Conservation (phyloP, 2,113 vertebrate genomes). For the Cephalophus harveyi region DNA sequence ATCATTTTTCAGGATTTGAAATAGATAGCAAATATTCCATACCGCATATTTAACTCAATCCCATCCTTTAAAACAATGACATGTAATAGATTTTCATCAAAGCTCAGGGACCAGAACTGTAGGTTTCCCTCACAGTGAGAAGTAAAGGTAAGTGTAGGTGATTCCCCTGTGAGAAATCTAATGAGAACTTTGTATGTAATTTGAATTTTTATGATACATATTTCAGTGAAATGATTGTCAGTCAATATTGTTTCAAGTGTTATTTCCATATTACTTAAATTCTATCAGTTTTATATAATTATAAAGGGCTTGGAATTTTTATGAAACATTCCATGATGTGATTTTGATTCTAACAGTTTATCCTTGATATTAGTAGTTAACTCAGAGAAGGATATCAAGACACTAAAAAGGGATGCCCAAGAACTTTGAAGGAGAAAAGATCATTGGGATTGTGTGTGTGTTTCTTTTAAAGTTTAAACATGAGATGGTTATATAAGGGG, state of each 20-base stretch:
- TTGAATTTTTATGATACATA: background rate
- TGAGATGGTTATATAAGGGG: slow-evolving; percentile 27
- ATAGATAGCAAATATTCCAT: background rate
- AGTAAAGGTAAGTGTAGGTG: background rate
- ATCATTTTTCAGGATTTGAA: background rate
- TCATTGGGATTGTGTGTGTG: background rate
- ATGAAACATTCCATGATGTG: background rate
- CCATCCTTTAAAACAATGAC: background rate
- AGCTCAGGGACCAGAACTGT: background rate
- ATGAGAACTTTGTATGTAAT: background rate
- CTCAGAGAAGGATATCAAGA: background rate
- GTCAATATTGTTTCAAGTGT: background rate
- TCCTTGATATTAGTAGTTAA: slow-evolving; percentile 13
- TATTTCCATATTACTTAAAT: background rate
- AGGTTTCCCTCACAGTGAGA: background rate
- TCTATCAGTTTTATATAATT: background rate
- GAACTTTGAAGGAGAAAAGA: background rate
- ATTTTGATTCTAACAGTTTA: slow-evolving; percentile 17
- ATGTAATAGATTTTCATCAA: background rate
- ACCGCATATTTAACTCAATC: background rate
- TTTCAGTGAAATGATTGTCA: background rate
- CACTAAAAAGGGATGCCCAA: background rate
- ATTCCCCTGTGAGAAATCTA: background rate
- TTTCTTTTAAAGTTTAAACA: slow-evolving; percentile 31
- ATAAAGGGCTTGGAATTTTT: slow-evolving; percentile 24